These are phyloP conservation scores for Gobio gobio DNA, from an alignment of 2,113 vertebrate genomes.

Conservation along the genomic window DNA sequence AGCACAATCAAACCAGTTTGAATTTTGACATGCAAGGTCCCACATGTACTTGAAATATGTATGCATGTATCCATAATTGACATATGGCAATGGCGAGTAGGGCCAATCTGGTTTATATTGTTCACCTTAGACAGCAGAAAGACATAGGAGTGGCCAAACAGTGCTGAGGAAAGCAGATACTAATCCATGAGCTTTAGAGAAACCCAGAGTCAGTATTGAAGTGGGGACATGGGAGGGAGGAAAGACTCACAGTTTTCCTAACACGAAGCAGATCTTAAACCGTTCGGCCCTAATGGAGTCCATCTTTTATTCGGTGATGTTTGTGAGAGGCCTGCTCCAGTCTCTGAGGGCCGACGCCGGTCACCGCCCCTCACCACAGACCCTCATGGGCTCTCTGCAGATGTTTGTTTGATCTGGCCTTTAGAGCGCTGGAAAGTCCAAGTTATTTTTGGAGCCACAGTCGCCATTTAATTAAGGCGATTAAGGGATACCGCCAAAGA, in stretches of 20 bases:
- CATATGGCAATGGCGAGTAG: not conserved
- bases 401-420: slow-evolving; percentile 62
- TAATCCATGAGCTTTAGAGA: slow-evolving; percentile 39
- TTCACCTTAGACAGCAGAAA: slow-evolving; percentile 41
- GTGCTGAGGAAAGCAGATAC: not conserved
- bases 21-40: not conserved
- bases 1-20: not conserved
- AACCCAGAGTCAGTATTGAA: slow-evolving; percentile 31
- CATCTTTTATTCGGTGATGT: slow-evolving; percentile 46
- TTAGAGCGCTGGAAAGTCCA: slow-evolving; percentile 46
- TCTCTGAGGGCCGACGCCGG: slow-evolving; percentile 25
- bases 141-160: slow-evolving; percentile 1
- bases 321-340: slow-evolving; percentile 39
- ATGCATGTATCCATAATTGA: slow-evolving; percentile 29
- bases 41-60: slow-evolving; percentile 15
- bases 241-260: slow-evolving; percentile 47
- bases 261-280: slow-evolving; percentile 57
- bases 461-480: slow-evolving; percentile 54
- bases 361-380: slow-evolving; percentile 55
- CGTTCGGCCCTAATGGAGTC: slow-evolving; percentile 56
- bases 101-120: slow-evolving; percentile 41
- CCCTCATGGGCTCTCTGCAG: slow-evolving; percentile 42
- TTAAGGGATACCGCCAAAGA: slow-evolving; percentile 51
- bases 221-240: slow-evolving; percentile 39
- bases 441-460: slow-evolving; percentile 55